Conservation (phyloP, 2,888 invertebrate genomes). For the Eupithecia centaureata region DNA sequence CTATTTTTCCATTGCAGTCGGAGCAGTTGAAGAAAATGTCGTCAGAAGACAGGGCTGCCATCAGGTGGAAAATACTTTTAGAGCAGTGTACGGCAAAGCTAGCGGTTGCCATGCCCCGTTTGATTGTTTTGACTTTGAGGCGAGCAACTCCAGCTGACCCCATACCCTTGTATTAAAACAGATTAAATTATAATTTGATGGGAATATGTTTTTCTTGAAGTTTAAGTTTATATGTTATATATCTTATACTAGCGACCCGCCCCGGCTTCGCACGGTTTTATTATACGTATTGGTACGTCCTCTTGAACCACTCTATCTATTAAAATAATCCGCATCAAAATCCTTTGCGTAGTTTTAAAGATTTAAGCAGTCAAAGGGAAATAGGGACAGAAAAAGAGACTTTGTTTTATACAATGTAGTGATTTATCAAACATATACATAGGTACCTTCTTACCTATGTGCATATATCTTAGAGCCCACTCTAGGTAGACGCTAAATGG, state of each 20-base stretch:
- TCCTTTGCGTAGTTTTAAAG: no score
- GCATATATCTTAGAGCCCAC: no score
- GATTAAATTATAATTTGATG: background rate
- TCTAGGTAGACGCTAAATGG: no score
- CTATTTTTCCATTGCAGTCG: slow-evolving; percentile 60
- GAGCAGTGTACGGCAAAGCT: slow-evolving; percentile 86
- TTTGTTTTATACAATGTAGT: no score
- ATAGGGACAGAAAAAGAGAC: no score
- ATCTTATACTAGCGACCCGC: background rate
- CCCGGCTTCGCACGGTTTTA: no score
- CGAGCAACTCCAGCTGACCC: slow-evolving; percentile 72
- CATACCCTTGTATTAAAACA: slow-evolving; percentile 67
- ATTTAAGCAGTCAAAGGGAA: no score
- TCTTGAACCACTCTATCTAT: no score
- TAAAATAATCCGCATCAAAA: no score
- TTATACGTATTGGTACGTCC: no score
- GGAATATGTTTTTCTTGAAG: background rate
- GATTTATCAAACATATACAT: no score
- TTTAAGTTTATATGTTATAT: background rate
- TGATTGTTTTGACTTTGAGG: slow-evolving; percentile 65
- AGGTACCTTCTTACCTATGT: no score
- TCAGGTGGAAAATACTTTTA: slow-evolving; percentile 87
- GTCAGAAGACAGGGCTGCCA: slow-evolving; percentile 75
- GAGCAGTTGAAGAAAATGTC: slow-evolving; percentile 80
- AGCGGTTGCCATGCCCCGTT: slow-evolving; percentile 65